Percentiles rank a stretch among this genome's conserved stretches.
phyloP scores from a whole-genome alignment of 2,797 vertebrate species.

The Alfaro cultratus region DNA sequence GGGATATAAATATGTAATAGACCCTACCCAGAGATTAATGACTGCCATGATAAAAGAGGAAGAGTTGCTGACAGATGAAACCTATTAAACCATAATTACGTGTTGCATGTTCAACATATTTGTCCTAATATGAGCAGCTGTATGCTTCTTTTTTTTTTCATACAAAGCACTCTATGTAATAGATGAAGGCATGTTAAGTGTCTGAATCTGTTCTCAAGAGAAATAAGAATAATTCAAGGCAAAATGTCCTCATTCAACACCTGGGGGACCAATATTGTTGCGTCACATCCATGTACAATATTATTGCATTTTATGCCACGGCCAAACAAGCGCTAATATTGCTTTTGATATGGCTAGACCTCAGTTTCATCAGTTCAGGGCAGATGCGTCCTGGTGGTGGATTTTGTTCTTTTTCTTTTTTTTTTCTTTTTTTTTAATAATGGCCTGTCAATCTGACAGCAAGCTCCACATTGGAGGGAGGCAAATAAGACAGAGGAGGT shows the following conservation, averaged over 20 bases:
- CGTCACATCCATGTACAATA: slow-evolving; percentile 70
- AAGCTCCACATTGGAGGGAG: slow-evolving; percentile 68
- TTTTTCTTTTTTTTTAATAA: slow-evolving; percentile 81
- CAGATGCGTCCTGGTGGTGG: slow-evolving; percentile 79
- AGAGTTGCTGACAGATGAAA: slow-evolving; percentile 74
- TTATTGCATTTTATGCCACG: slow-evolving; percentile 79
- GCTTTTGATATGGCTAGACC: slow-evolving; percentile 76
- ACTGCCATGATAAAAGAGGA: slow-evolving; percentile 72
- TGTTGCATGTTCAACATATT: slow-evolving; percentile 74
- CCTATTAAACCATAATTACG: slow-evolving; percentile 77
- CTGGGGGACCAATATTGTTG: slow-evolving; percentile 71
- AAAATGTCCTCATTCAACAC: slow-evolving; percentile 65
- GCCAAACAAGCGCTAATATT: slow-evolving; percentile 82
- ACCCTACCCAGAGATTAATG: slow-evolving; percentile 64
- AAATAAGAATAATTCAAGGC: slow-evolving; percentile 71
- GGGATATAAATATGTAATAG: slow-evolving; percentile 68
- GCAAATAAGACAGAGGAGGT: slow-evolving; percentile 73
- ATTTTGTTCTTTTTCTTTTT: slow-evolving; percentile 50
- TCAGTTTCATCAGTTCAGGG: slow-evolving; percentile 77
- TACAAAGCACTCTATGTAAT: slow-evolving; percentile 60
- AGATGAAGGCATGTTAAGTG: slow-evolving; percentile 45
- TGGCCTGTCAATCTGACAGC: slow-evolving; percentile 80
- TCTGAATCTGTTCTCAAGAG: slow-evolving; percentile 49
- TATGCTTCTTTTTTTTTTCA: slow-evolving; percentile 74
- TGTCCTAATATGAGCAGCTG: slow-evolving; percentile 60